A percentile compares a stretch with the other conserved stretches of the same genome.
phyloP scores from a whole-genome alignment of 2,113 vertebrate genomes.

The Corydoras maculifer region DNA sequence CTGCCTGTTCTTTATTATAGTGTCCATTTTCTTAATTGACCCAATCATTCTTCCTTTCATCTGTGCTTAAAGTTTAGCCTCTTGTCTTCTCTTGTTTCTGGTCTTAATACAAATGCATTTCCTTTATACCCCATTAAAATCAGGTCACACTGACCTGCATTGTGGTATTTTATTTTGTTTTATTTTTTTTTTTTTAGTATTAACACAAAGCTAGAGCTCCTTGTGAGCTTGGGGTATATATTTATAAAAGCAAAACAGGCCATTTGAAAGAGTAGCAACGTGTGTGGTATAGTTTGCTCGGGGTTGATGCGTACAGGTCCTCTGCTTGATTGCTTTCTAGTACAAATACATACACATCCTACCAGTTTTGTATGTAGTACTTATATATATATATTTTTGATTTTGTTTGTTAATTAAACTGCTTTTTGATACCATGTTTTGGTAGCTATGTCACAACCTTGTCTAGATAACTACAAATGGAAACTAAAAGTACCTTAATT shows the following conservation, averaged over 20 bases:
- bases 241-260: constrained; percentile 30
- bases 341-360: constrained; percentile 28
- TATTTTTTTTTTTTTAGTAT: constrained; percentile 1
- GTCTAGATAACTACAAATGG: constrained; percentile 33
- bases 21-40: neutral
- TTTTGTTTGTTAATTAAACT: constrained; percentile 34
- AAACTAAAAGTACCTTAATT: constrained; percentile 37
- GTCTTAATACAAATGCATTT: constrained; percentile 22
- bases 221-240: constrained; percentile 5
- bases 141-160: neutral
- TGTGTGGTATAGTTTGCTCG: constrained; percentile 31
- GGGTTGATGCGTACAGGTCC: constrained; percentile 17
- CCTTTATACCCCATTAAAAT: constrained; percentile 8
- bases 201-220: constrained; percentile 26
- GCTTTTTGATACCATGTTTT: constrained; percentile 8
- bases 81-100: constrained; percentile 7
- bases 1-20: constrained; percentile 11
- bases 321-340: constrained; percentile 36
- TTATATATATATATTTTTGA: constrained; percentile 26
- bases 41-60: constrained; percentile 4
- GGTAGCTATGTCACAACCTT: constrained; percentile 26
- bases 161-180: constrained; percentile 6
- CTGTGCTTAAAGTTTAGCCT: neutral
- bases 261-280: constrained; percentile 31
- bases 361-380: constrained; percentile 29